Evolutionary conservation across 2,113 vertebrate species (phyloP).

Genomic region (Cynocephalus volans): DNA sequence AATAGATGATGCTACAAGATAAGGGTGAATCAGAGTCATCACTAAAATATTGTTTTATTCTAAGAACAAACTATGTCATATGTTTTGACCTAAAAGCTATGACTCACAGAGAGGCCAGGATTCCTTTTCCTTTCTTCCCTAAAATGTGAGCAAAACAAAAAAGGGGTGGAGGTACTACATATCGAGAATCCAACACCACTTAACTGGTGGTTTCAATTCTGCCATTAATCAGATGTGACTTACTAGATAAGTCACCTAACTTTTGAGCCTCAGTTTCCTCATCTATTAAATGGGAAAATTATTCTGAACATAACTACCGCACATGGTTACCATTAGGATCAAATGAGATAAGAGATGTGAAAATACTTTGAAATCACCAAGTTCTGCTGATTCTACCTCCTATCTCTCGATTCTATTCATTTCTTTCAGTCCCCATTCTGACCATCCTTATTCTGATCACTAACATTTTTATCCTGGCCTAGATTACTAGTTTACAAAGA

Average conservation of each 20-base stretch:
- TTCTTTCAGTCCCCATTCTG: neutral
- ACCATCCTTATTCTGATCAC: neutral
- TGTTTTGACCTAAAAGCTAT: conserved; percentile 60
- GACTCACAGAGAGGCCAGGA: conserved; percentile 20
- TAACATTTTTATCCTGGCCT: neutral
- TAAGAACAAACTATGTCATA: conserved; percentile 53
- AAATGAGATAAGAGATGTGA: conserved; percentile 8
- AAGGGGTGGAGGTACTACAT: neutral
- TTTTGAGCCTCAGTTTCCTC: conserved; percentile 50
- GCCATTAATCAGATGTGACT: neutral
- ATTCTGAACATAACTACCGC: neutral
- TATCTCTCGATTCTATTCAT: neutral
- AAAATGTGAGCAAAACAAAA: conserved; percentile 61
- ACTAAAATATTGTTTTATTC: conserved; percentile 64
- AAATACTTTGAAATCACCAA: conserved; percentile 27
- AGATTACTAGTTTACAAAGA: neutral
- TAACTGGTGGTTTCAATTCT: conserved; percentile 3
- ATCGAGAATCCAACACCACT: neutral
- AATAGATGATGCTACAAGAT: conserved; percentile 62
- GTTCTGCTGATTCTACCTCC: neutral
- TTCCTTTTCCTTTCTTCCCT: conserved; percentile 58
- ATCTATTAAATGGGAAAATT: neutral
- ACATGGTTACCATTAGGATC: neutral
- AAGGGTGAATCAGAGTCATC: conserved; percentile 62
- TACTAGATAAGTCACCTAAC: neutral